phyloP scores from a whole-genome alignment of 2,113 vertebrate genomes.

The Forbesichthys papilliferus region DNA sequence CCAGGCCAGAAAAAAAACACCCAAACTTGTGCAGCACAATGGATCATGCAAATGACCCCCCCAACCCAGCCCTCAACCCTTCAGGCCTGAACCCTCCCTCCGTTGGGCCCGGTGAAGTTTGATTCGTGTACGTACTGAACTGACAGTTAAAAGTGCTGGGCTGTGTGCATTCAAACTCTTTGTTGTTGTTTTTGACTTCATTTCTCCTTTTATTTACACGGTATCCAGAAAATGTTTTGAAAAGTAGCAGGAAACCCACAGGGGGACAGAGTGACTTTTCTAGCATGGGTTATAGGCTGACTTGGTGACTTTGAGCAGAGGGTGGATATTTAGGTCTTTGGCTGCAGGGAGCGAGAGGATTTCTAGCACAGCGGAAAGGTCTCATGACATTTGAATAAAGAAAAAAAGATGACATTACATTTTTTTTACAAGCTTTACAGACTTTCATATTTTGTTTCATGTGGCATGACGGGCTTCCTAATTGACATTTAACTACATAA shows the following conservation, averaged over 20 bases:
- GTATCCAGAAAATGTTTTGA: conserved; percentile 53
- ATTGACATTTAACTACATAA: too few species aligned
- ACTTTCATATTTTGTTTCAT: not conserved
- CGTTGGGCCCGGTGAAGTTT: conserved; percentile 77
- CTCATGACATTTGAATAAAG: conserved; percentile 11
- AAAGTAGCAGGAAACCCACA: conserved; percentile 64
- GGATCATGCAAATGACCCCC: conserved; percentile 81
- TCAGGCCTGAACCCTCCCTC: conserved; percentile 33
- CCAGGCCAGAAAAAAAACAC: conserved; percentile 79
- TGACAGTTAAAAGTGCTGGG: conserved; percentile 76
- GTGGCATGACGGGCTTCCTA: not conserved
- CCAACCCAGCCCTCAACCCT: conserved; percentile 31
- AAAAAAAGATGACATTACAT: conserved; percentile 21
- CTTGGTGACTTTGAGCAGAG: conserved; percentile 29
- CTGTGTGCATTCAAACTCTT: conserved; percentile 63
- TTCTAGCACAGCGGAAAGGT: conserved; percentile 30
- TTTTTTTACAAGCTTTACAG: too few species aligned
- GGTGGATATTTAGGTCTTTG: conserved; percentile 26
- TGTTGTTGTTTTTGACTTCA: conserved; percentile 28
- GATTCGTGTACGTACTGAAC: conserved; percentile 71
- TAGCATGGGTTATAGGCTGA: conserved; percentile 59
- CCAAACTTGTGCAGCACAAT: conserved; percentile 85
- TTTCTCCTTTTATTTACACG: conserved; percentile 36
- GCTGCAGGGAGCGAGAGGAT: conserved; percentile 7
- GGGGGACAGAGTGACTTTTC: conserved; percentile 71